Base-by-base conservation (phyloP, 2,888 invertebrate species). In the Drosophila bunnanda region DNA sequence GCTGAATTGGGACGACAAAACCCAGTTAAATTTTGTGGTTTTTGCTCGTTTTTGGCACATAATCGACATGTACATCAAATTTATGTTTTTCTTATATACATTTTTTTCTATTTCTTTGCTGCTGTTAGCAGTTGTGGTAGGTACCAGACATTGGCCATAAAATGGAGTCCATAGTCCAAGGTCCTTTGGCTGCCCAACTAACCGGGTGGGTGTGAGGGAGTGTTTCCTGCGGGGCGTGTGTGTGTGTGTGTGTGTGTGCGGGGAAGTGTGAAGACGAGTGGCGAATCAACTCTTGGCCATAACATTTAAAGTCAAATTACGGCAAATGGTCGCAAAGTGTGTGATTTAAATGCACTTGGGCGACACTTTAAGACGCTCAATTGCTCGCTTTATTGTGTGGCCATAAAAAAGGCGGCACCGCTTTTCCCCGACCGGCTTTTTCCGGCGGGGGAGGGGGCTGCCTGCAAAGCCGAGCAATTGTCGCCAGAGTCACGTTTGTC, bases 281-380 rank as follows among this genome's bases (percentile, higher is more conserved):
- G 53, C 60, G 70, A 71, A 70, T 61, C 76, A 71, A 76, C 71
- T 75, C 61, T 65, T 61, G 74, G 75, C 75, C 89, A 89, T 85
- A 89, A 89, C 89, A 89, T 86, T 89, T 88, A 85, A 85, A 88
- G 81, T 82, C 90, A 90, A 91, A 90, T 91, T 83, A 85, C 86
- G 77, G 78, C 82, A 81, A 90, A 90, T 88, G 88, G 90, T 79
- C 83, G 84, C 83, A 84, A 90, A 90, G 91, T 90, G 91, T 91
- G 90, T 83, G 88, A 90, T 90, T 90, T 90, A 90, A 91, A 90
- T 86, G 89, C 90, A 86, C 90, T 91, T 89, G 80, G 79, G 88
- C 80, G 88, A 77, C 82, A 89, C 86, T 87, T 88, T 84, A 90
- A 86, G 90, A 84, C 89, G 82, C 88, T 86, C 84, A 88, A 90